Conservation (phyloP, 2,888 invertebrate species). For the Urechis unicinctus region DNA sequence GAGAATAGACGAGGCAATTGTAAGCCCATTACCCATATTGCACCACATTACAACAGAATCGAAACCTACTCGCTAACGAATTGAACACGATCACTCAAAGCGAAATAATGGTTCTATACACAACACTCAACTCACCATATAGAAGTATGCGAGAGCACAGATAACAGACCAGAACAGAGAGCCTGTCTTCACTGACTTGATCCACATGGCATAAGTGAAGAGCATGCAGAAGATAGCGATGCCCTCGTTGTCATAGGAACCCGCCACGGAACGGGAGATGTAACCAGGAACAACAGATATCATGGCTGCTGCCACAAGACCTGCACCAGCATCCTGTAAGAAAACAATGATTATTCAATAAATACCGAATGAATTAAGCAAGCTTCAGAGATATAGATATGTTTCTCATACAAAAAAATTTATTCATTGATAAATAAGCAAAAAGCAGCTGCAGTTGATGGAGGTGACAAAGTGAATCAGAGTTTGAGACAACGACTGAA, state of each 20-base stretch:
- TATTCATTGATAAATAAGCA: not conserved
- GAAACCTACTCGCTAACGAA: too few species aligned
- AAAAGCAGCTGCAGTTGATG: not conserved
- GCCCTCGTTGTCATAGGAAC: slow-evolving; percentile 94
- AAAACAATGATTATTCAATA: slow-evolving; percentile 11
- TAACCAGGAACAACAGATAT: slow-evolving; percentile 89
- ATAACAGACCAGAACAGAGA: slow-evolving; percentile 84
- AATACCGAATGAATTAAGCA: not conserved
- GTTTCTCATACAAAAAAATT: not conserved
- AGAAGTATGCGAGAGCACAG: slow-evolving; percentile 90
- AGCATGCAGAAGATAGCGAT: slow-evolving; percentile 99
- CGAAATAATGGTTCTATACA: not conserved
- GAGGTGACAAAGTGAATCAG: too few species aligned
- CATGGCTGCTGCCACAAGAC: slow-evolving; percentile 88
- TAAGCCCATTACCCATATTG: too few species aligned
- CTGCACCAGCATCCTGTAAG: slow-evolving; percentile 77
- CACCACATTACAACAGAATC: too few species aligned
- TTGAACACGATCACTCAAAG: too few species aligned
- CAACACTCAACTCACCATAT: slow-evolving; percentile 69
- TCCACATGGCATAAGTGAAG: slow-evolving; percentile 94
- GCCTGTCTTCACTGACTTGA: slow-evolving; percentile 92
- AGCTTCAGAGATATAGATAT: not conserved
- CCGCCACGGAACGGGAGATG: slow-evolving; percentile 94
- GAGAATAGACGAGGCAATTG: too few species aligned
- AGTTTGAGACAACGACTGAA: too few species aligned